Percentiles rank a stretch among this genome's conserved stretches.
Evolutionary conservation across 2,113 vertebrate species (phyloP).

Genomic region (Condylura cristata): DNA sequence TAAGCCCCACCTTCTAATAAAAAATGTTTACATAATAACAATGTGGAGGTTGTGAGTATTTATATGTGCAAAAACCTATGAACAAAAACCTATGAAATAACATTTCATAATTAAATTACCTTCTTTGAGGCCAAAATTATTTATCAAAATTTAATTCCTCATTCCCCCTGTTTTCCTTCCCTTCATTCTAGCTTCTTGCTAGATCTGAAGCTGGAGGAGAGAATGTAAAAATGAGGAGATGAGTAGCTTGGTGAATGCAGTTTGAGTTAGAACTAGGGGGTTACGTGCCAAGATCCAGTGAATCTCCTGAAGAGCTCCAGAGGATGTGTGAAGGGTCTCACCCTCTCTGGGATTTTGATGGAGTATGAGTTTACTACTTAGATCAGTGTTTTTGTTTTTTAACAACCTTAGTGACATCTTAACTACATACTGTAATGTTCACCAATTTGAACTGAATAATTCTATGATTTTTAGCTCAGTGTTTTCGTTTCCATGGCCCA

Average conservation of each 20-base stretch:
- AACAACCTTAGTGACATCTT: neutral
- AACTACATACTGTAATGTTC: neutral
- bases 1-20: neutral
- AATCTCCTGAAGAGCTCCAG: neutral
- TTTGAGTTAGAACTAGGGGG: neutral
- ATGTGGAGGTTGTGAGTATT: neutral
- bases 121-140: neutral
- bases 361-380: conserved; percentile 40
- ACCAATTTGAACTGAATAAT: neutral
- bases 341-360: neutral
- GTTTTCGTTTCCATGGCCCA: neutral
- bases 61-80: neutral
- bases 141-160: neutral
- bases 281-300: neutral
- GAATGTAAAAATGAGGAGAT: neutral
- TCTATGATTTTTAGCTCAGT: neutral
- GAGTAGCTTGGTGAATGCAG: neutral
- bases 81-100: neutral
- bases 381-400: neutral
- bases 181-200: neutral
- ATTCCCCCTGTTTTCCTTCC: neutral
- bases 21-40: neutral
- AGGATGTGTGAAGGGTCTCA: neutral
- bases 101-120: neutral
- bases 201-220: neutral